phyloP scores from a whole-genome alignment of 2,888 invertebrate species.

The Cosmia pyralina region DNA sequence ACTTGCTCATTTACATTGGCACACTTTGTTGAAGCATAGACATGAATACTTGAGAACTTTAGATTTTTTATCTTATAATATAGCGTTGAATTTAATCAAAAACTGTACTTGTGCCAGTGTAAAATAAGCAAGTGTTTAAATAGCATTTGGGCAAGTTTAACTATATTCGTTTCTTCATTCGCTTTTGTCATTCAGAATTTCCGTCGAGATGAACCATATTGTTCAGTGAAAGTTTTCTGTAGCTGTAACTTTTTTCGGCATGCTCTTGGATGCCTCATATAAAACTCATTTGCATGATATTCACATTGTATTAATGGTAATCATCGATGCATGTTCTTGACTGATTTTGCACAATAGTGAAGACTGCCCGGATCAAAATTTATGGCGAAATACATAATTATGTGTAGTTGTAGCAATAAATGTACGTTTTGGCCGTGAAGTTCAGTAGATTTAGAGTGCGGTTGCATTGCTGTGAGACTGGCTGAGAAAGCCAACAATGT shows the following conservation, averaged over 20 bases:
- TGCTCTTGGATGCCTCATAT: constrained; percentile 42
- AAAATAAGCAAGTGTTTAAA: constrained; percentile 31
- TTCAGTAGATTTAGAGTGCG: constrained; percentile 2
- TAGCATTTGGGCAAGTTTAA: constrained; percentile 28
- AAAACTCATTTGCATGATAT: constrained; percentile 61
- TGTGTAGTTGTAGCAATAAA: constrained; percentile 11
- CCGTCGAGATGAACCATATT: constrained; percentile 20
- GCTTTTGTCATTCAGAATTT: constrained; percentile 45
- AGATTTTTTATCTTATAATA: constrained; percentile 18
- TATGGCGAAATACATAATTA: constrained; percentile 6
- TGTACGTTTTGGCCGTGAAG: neutral
- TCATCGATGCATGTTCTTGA: constrained; percentile 61
- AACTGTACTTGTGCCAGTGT: constrained; percentile 43
- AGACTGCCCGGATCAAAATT: constrained; percentile 15
- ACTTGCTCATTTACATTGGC: constrained; percentile 62
- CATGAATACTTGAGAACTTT: constrained; percentile 26
- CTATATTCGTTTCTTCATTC: constrained; percentile 44
- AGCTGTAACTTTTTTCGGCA: constrained; percentile 34
- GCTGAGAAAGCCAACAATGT: neutral
- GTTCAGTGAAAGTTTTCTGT: constrained; percentile 36
- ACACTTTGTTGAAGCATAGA: constrained; percentile 25
- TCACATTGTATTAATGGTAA: constrained; percentile 47
- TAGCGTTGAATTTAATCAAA: constrained; percentile 13
- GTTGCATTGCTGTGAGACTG: constrained; percentile 9
- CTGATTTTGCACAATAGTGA: constrained; percentile 56